Evolutionary conservation across 1,140 invertebrate species (phyloP).

Genomic region (Sarcophaga bullata): DNA sequence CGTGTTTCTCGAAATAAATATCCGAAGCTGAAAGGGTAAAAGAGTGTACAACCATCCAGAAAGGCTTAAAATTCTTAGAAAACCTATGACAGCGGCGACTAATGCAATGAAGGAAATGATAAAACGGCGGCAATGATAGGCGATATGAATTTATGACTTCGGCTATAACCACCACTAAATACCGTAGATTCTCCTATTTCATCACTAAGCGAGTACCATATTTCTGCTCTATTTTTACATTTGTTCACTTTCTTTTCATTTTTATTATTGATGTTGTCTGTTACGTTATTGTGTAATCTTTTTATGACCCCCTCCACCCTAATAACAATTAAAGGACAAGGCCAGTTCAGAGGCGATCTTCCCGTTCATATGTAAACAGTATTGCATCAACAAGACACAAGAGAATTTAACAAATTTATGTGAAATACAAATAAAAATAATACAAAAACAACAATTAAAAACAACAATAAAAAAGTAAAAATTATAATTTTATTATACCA

Average conservation of each 20-base stretch:
- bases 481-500: conserved; percentile 6
- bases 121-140: background rate
- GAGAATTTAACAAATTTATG: background rate
- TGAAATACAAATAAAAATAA: background rate
- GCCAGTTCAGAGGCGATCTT: conserved; percentile 21
- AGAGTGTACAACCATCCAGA: background rate
- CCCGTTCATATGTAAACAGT: too few species aligned
- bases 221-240: background rate
- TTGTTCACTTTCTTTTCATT: too few species aligned
- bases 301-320: background rate
- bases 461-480: background rate
- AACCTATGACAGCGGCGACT: background rate
- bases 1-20: too few species aligned
- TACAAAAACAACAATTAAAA: background rate
- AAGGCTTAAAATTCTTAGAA: conserved; percentile 32
- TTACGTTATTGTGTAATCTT: too few species aligned
- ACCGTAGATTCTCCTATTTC: background rate
- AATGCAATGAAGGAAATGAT: background rate
- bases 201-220: background rate
- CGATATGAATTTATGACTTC: conserved; percentile 16
- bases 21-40: background rate
- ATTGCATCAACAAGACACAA: conserved; percentile 1
- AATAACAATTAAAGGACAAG: conserved; percentile 27
- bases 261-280: too few species aligned
- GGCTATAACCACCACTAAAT: background rate